Evolutionary conservation across 2,797 vertebrate species (phyloP).

Genomic region (Pantherophis alleghaniensis): DNA sequence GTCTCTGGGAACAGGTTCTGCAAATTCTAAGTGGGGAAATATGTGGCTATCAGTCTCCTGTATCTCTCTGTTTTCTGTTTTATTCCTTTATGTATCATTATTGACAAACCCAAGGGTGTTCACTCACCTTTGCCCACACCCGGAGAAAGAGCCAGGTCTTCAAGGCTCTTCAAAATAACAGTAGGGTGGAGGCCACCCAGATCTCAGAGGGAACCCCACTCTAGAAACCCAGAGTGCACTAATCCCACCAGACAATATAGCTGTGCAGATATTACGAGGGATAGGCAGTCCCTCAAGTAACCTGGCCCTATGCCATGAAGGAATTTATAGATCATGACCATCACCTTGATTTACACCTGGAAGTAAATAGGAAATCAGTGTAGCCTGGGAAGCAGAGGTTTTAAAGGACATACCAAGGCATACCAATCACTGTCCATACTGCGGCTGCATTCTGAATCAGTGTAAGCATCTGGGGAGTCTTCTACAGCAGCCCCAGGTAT

Average conservation of each 20-base stretch:
- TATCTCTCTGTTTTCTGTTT: not conserved
- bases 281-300: not conserved
- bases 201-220: not conserved
- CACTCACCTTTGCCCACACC: not conserved
- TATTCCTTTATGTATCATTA: not conserved
- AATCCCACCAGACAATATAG: not conserved
- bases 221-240: not conserved
- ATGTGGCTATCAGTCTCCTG: not conserved
- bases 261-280: not conserved
- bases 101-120: not conserved
- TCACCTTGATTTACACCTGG: not conserved
- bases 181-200: not conserved
- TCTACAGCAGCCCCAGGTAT: not conserved
- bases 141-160: not conserved
- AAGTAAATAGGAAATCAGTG: not conserved
- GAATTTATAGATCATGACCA: not conserved
- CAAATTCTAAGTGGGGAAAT: not conserved
- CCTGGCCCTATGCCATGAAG: not conserved
- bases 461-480: not conserved
- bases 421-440: not conserved
- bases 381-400: not conserved
- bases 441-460: not conserved
- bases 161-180: not conserved
- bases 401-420: not conserved
- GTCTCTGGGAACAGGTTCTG: not conserved